Percentiles rank a stretch among this genome's conserved stretches.
Conservation (phyloP, 2,888 invertebrate species). For the Hylaea fasciaria region DNA sequence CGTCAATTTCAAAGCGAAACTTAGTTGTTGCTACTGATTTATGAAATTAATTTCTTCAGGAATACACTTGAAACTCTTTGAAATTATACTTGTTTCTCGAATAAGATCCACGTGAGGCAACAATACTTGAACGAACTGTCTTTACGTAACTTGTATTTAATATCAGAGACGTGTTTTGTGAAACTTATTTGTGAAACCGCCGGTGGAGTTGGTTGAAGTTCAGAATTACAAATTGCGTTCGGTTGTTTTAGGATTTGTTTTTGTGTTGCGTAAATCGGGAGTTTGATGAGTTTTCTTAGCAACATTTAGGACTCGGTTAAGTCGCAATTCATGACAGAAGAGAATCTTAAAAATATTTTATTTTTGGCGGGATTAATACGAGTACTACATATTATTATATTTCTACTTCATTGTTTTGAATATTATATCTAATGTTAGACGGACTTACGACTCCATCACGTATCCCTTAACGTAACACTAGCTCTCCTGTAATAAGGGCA, state of each 20-base stretch:
- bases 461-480: too few species aligned
- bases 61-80: constrained; percentile 66
- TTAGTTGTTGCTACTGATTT: constrained; percentile 45
- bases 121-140: constrained; percentile 71
- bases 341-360: too few species aligned
- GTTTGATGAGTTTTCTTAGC: constrained; percentile 41
- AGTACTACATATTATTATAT: neutral
- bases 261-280: constrained; percentile 45
- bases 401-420: neutral
- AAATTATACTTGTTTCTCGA: constrained; percentile 73
- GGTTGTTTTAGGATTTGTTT: constrained; percentile 65
- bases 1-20: constrained; percentile 42
- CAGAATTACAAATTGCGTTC: constrained; percentile 69
- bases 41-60: constrained; percentile 71
- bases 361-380: too few species aligned
- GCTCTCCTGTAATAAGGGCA: too few species aligned
- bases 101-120: constrained; percentile 71
- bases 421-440: too few species aligned
- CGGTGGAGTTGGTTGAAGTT: constrained; percentile 64
- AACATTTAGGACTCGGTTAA: neutral
- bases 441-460: too few species aligned
- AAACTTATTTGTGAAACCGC: constrained; percentile 63
- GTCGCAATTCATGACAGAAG: neutral
- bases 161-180: constrained; percentile 75
- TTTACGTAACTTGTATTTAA: constrained; percentile 81